Evolutionary conservation across 2,797 vertebrate genomes (phyloP), one percentile per base, ranked within the genome.

Genomic region (Thripadectes ignobilis): DNA sequence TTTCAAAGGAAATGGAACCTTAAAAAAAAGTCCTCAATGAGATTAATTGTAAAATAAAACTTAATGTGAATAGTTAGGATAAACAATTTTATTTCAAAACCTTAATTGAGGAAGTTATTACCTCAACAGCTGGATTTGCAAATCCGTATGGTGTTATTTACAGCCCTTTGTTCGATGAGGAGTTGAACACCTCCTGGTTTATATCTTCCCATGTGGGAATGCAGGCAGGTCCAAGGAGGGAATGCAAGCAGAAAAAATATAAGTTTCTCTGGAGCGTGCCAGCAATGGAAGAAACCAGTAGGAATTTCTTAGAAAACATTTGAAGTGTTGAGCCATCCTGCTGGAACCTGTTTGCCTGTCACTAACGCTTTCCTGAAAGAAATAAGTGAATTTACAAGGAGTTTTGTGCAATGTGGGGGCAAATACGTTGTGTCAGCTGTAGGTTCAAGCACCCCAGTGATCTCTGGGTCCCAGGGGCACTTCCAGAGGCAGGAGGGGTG

Each of bases 171-270:
- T 92, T 92, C n/a, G 2, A 49, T 36, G 83, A 79, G 43, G 48
- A 87, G 83, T 82, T 79, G 86, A 93, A 58, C 85, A 88, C 82
- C 86, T 93, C 80, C 88, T 94, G 85, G 16, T 96, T 96, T 94
- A 21, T 93, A 27, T 94, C 82, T 86, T 88, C 38, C 74, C 78
- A 12, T 77, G 54, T 91, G 92, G 85, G 83, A 88, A 90, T 92
- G 86, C 15, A 79, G 57, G 71, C 88, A 89, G 77, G 81, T 93
- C 77, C 75, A 54, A 69, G 87, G 87, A 89, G 90, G 65, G 84
- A 85, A 38, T 16, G 68, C 62, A 69, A 61, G 72, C 59, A 75
- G 75, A 69, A 71, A 68, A 69, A 89, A 65, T 80, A 0, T 2
- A 75, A 66, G 46, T 85, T 93, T 76, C 80, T 93, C 2, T 0